Percentiles rank a stretch among this genome's conserved stretches.
These are phyloP conservation scores for Ptyas mucosa DNA, from an alignment of 2,113 vertebrate genomes.

Conservation along the genomic window DNA sequence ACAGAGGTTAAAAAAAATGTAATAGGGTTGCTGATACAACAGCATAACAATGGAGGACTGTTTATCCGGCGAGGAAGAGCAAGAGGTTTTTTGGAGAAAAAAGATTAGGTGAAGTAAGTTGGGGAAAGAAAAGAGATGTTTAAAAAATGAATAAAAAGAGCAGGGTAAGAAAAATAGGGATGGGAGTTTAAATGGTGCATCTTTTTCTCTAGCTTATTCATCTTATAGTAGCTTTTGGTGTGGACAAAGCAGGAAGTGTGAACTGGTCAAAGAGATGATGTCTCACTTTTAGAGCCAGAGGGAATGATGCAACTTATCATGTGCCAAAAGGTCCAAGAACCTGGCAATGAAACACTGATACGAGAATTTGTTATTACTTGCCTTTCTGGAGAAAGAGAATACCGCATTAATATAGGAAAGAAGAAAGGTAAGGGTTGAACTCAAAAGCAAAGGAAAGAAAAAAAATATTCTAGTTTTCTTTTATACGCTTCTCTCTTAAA, in stretches of 20 bases:
- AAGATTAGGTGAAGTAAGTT: constrained; percentile 2
- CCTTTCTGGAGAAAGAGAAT: background rate
- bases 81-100: constrained; percentile 10
- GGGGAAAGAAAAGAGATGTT: constrained; percentile 31
- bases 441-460: background rate
- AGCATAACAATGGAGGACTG: background rate
- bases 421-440: background rate
- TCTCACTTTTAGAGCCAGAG: constrained; percentile 19
- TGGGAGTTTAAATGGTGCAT: constrained; percentile 60
- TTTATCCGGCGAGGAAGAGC: background rate
- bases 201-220: constrained; percentile 25
- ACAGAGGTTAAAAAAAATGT: background rate
- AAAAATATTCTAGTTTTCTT: background rate
- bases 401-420: background rate
- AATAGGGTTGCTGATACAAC: background rate
- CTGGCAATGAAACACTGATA: background rate
- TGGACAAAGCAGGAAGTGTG: background rate
- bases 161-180: constrained; percentile 54
- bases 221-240: background rate
- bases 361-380: background rate
- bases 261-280: background rate
- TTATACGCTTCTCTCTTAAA: background rate
- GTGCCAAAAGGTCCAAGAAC: background rate
- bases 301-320: background rate
- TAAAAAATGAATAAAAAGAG: constrained; percentile 65